These are phyloP conservation scores for Scortum barcoo DNA, from an alignment of 2,113 vertebrate species.

Conservation along the genomic window DNA sequence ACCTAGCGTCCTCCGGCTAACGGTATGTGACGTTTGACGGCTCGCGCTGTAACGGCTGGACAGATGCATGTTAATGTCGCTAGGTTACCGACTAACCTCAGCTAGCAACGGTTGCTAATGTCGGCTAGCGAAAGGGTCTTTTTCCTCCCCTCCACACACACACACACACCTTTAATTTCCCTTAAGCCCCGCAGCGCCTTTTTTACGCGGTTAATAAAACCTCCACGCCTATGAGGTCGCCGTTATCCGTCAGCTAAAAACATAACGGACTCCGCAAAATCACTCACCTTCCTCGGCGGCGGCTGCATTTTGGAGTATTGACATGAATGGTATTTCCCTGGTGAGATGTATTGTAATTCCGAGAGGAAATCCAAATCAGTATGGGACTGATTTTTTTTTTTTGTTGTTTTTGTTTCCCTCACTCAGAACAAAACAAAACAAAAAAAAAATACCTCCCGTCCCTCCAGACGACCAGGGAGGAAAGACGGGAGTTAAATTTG, in stretches of 20 bases:
- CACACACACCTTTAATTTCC: neutral
- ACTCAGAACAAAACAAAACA: too few species aligned
- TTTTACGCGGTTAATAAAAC: neutral
- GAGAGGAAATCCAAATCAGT: conserved; percentile 69
- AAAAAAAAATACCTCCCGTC: conserved; percentile 66
- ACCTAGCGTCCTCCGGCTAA: conserved; percentile 58
- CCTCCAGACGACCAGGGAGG: conserved; percentile 62
- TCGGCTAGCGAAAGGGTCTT: conserved; percentile 43
- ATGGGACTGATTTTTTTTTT: conserved; percentile 45
- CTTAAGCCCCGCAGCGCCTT: neutral
- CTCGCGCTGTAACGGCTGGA: conserved; percentile 43
- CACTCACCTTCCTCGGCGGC: conserved; percentile 95
- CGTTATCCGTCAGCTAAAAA: conserved; percentile 46
- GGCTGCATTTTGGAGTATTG: conserved; percentile 93
- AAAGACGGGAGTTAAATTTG: conserved; percentile 73
- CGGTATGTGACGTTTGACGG: conserved; percentile 62
- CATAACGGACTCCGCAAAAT: conserved; percentile 69
- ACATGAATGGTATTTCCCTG: conserved; percentile 85
- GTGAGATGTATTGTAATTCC: conserved; percentile 76
- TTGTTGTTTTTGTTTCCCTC: conserved; percentile 47
- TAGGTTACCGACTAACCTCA: conserved; percentile 44
- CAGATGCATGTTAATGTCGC: conserved; percentile 65
- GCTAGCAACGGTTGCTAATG: conserved; percentile 70
- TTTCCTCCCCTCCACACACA: too few species aligned
- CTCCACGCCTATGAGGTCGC: conserved; percentile 20